Percentiles rank a stretch among this genome's conserved stretches.
These are phyloP conservation scores for Pantherophis vulpinus DNA, from an alignment of 2,797 vertebrate species.

Conservation along the genomic window DNA sequence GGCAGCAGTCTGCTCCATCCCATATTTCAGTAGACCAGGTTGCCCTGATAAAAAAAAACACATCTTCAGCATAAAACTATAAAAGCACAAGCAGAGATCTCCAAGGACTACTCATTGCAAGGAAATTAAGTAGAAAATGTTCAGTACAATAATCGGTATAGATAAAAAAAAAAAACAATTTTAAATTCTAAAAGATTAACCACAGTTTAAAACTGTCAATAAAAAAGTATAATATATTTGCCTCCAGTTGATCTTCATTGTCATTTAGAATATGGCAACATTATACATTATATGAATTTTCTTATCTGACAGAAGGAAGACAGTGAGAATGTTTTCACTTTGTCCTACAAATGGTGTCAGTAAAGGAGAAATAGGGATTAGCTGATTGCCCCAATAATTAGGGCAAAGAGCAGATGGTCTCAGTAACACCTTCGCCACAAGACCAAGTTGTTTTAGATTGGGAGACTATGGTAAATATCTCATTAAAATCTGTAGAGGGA, in stretches of 20 bases:
- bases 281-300: background rate
- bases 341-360: background rate
- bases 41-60: too few species aligned
- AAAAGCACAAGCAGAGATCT: background rate
- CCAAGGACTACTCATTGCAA: background rate
- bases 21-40: too few species aligned
- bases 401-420: background rate
- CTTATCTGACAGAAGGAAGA: background rate
- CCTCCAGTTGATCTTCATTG: background rate
- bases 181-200: background rate
- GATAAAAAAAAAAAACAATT: background rate
- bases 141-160: background rate
- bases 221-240: background rate
- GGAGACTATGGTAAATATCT: background rate
- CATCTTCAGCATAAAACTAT: background rate
- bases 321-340: background rate
- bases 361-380: background rate
- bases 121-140: background rate
- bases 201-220: background rate
- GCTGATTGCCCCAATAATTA: background rate
- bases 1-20: too few species aligned
- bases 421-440: background rate
- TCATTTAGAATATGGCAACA: background rate
- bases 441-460: background rate
- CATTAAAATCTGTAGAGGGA: background rate